phyloP scores from a whole-genome alignment of 2,113 vertebrate species.

The Poeciliopsis turrubarensis region DNA sequence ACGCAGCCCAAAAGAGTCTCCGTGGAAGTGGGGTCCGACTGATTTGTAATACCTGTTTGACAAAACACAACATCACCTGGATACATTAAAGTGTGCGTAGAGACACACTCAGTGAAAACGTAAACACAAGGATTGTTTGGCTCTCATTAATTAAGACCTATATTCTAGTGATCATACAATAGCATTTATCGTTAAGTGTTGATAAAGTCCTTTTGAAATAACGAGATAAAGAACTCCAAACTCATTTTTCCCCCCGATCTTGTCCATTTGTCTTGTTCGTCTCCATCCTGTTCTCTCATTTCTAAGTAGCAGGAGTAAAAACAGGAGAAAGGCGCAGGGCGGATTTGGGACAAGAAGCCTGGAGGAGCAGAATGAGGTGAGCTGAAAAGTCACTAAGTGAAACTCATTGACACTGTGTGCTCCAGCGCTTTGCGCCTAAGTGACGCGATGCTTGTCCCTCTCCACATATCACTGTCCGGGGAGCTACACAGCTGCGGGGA shows the following conservation, averaged over 20 bases:
- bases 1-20: slow-evolving; percentile 42
- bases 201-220: slow-evolving; percentile 67
- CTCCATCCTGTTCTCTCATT: slow-evolving; percentile 53
- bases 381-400: slow-evolving; percentile 87
- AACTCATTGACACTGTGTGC: slow-evolving; percentile 99
- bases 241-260: not conserved
- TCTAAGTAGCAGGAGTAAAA: slow-evolving; percentile 58
- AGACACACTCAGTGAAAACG: slow-evolving; percentile 69
- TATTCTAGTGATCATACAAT: slow-evolving; percentile 72
- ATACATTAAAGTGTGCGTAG: slow-evolving; percentile 73
- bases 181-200: slow-evolving; percentile 65
- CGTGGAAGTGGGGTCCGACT: slow-evolving; percentile 55
- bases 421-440: slow-evolving; percentile 97
- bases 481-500: slow-evolving; percentile 96
- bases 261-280: slow-evolving; percentile 48
- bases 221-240: slow-evolving; percentile 60
- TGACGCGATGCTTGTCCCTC: slow-evolving; percentile 98
- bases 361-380: not conserved
- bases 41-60: slow-evolving; percentile 70
- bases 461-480: slow-evolving; percentile 98
- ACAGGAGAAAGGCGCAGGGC: slow-evolving; percentile 37
- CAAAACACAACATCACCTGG: slow-evolving; percentile 79
- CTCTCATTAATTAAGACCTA: slow-evolving; percentile 66
- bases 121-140: slow-evolving; percentile 76
- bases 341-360: slow-evolving; percentile 7